Evolutionary conservation across 2,113 vertebrate species (phyloP).

Genomic region (Serinus canaria): DNA sequence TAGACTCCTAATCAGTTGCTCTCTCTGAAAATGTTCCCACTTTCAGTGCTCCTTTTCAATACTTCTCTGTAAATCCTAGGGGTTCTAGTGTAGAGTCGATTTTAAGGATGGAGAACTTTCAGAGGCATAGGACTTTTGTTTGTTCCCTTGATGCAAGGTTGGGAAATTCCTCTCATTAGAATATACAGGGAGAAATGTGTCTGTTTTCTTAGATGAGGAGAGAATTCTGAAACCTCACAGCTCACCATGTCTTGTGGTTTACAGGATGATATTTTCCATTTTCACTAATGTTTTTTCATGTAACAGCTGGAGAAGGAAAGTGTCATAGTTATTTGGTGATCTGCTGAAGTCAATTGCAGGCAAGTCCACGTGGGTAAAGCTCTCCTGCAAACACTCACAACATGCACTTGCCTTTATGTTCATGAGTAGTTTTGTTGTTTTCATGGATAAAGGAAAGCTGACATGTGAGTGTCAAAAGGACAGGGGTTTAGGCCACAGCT

Average conservation of each 20-base stretch:
- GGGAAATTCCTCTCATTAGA: not conserved
- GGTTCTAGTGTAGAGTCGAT: not conserved
- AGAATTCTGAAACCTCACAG: not conserved
- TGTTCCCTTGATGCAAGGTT: not conserved
- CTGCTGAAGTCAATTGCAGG: not conserved
- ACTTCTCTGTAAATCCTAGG: not conserved
- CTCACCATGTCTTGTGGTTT: accelerated
- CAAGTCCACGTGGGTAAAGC: not conserved
- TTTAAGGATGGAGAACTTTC: not conserved
- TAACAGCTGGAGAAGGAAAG: not conserved
- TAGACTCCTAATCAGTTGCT: not conserved
- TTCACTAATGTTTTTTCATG: not conserved
- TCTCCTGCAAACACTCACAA: not conserved
- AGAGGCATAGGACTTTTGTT: not conserved
- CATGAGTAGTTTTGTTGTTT: not conserved
- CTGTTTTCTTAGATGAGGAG: not conserved
- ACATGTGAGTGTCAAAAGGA: not conserved
- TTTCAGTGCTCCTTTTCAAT: not conserved
- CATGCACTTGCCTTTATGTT: not conserved
- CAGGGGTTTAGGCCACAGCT: not conserved
- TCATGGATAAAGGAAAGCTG: not conserved
- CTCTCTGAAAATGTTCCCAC: not conserved
- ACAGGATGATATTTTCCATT: not conserved
- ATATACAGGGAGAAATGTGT: not conserved
- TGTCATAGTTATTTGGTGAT: not conserved